These are phyloP conservation scores for Monochamus alternatus DNA, from an alignment of 2,888 invertebrate species.

Conservation along the genomic window DNA sequence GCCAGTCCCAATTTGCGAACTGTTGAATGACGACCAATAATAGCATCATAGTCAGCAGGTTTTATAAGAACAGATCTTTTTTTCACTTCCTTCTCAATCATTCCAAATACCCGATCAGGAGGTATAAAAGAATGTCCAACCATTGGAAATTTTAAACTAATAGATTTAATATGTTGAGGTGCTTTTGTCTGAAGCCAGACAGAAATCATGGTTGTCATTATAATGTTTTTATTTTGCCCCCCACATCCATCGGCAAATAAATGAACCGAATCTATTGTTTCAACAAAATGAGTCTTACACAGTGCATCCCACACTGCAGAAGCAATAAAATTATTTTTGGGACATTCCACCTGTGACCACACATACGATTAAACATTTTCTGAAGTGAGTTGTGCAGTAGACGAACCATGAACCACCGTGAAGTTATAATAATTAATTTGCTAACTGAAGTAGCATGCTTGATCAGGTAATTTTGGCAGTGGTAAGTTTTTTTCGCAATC, in stretches of 20 bases:
- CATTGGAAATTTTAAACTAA: conserved; percentile 6
- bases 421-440: conserved; percentile 38
- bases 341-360: too few relatives aligned
- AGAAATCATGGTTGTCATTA: conserved; percentile 17
- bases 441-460: conserved; percentile 26
- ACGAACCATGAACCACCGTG: conserved; percentile 17
- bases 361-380: too few relatives aligned
- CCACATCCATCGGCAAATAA: conserved; percentile 28
- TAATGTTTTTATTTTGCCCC: too few relatives aligned
- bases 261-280: conserved; percentile 16
- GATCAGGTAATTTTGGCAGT: conserved; percentile 35
- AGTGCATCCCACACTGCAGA: background rate
- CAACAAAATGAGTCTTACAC: background rate
- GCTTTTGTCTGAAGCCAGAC: conserved; percentile 15
- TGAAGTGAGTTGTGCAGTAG: background rate
- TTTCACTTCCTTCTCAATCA: conserved; percentile 10
- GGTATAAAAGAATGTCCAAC: conserved; percentile 20
- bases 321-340: too few relatives aligned
- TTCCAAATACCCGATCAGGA: background rate
- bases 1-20: conserved; percentile 1
- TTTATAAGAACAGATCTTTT: conserved; percentile 6
- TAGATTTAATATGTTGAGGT: background rate
- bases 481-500: too few relatives aligned
- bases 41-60: background rate
- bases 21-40: background rate